phyloP scores from a whole-genome alignment of 2,888 invertebrate genomes.

The Nemotelus pantherinus region DNA sequence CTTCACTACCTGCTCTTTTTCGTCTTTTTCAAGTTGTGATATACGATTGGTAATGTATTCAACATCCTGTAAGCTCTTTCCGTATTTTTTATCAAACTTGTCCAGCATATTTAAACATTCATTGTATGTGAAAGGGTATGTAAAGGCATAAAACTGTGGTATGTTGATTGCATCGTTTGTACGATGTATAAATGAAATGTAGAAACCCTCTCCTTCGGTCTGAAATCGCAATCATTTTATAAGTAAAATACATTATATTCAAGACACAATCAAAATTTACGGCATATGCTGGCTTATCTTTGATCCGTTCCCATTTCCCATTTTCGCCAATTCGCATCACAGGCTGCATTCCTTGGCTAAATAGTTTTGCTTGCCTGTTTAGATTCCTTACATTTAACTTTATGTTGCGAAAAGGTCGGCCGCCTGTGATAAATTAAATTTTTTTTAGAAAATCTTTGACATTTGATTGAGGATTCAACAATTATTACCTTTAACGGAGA shows the following conservation, averaged over 20 bases:
- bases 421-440: constrained; percentile 58
- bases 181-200: constrained; percentile 77
- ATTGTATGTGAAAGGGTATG: constrained; percentile 87
- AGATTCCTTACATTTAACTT: constrained; percentile 87
- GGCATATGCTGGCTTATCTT: constrained; percentile 79
- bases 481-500: constrained; percentile 73
- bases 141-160: constrained; percentile 88
- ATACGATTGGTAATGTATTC: constrained; percentile 47
- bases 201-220: constrained; percentile 78
- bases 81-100: constrained; percentile 70
- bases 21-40: constrained; percentile 14
- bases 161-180: constrained; percentile 77
- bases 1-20: constrained; percentile 12
- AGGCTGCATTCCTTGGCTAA: constrained; percentile 90
- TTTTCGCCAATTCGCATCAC: constrained; percentile 81
- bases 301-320: constrained; percentile 84
- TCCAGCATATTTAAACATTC: constrained; percentile 80
- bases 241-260: background rate
- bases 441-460: background rate
- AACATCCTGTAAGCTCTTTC: constrained; percentile 46
- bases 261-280: constrained; percentile 66
- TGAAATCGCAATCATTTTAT: constrained; percentile 39
- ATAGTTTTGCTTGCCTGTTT: constrained; percentile 90
- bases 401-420: constrained; percentile 69
- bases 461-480: constrained; percentile 4